These are phyloP conservation scores for Drosophila littoralis DNA, from an alignment of 1,140 invertebrate species.

Conservation along the genomic window DNA sequence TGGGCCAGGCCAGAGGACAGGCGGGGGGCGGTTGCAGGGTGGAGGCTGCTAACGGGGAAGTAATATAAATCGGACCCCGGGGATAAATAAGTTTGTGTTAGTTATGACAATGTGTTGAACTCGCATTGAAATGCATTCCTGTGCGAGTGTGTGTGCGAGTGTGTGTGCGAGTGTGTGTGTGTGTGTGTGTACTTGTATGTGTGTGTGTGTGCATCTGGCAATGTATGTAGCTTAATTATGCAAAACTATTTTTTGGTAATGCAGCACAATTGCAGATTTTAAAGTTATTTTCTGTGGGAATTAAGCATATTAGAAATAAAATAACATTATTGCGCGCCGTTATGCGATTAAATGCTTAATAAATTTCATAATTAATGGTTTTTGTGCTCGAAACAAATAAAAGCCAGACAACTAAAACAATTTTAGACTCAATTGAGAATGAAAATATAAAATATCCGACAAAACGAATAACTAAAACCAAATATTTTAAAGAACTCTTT, in stretches of 20 bases:
- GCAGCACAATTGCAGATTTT: slow-evolving; percentile 30
- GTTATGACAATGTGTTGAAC: slow-evolving; percentile 68
- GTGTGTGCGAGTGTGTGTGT: slow-evolving; percentile 3
- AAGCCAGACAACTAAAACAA: background rate
- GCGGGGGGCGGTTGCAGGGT: background rate
- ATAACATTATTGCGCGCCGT: background rate
- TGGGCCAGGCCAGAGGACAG: background rate
- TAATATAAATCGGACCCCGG: slow-evolving; percentile 79
- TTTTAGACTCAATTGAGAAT: too few species aligned
- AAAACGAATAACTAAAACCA: too few species aligned
- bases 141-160: background rate
- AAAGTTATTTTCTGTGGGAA: slow-evolving; percentile 1
- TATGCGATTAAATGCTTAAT: background rate
- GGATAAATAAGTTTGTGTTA: slow-evolving; percentile 81
- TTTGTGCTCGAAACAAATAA: background rate
- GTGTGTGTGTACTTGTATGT: background rate
- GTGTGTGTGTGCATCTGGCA: slow-evolving; percentile 4
- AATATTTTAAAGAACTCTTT: too few species aligned
- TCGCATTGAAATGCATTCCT: slow-evolving; percentile 48
- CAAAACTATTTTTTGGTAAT: slow-evolving; percentile 25
- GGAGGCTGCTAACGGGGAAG: slow-evolving; percentile 61
- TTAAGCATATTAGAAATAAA: slow-evolving; percentile 3
- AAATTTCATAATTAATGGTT: too few species aligned
- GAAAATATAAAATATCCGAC: too few species aligned
- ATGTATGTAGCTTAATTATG: slow-evolving; percentile 26